These are phyloP conservation scores for Epizoanthus ramosus DNA, from an alignment of 92 coral and sea anemone genomes.

Conservation along the genomic window DNA sequence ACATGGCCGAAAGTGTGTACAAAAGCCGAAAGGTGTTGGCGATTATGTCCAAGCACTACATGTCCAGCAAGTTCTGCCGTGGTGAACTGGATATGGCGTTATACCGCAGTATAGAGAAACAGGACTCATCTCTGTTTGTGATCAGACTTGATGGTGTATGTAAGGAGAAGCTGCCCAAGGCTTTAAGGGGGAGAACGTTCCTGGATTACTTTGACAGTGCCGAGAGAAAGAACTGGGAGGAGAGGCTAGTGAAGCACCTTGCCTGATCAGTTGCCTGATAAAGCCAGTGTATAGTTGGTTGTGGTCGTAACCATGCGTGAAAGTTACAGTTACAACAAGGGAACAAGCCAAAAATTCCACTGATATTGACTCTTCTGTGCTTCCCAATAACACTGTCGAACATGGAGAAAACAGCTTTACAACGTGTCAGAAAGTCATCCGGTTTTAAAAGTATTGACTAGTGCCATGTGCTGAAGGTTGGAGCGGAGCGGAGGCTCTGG, in stretches of 20 bases:
- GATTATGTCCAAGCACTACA: slow-evolving; percentile 66
- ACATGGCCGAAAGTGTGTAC: slow-evolving; percentile 82
- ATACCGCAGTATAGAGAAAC: slow-evolving; percentile 69
- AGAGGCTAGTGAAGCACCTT: slow-evolving; percentile 61
- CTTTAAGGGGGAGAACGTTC: slow-evolving; percentile 75
- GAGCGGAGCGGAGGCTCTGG: neutral
- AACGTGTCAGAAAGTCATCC: slow-evolving; percentile 51
- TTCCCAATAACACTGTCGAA: too few relatives aligned
- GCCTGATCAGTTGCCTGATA: neutral
- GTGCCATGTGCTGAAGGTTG: slow-evolving; percentile 2
- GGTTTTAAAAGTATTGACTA: slow-evolving; percentile 48
- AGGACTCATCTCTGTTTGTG: slow-evolving; percentile 70
- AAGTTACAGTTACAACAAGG: neutral
- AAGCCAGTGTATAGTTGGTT: too few relatives aligned
- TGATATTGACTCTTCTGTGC: too few relatives aligned
- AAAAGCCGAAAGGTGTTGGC: slow-evolving; percentile 70
- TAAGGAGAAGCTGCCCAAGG: slow-evolving; percentile 61
- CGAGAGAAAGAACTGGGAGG: slow-evolving; percentile 78
- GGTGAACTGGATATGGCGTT: slow-evolving; percentile 75
- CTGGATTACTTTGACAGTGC: slow-evolving; percentile 63
- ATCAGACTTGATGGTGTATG: slow-evolving; percentile 62
- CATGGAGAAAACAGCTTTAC: neutral
- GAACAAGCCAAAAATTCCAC: neutral
- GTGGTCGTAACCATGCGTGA: too few relatives aligned
- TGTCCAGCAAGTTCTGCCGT: slow-evolving; percentile 67